Evolutionary conservation across 2,113 vertebrate genomes (phyloP).

Genomic region (Catharus minimus): DNA sequence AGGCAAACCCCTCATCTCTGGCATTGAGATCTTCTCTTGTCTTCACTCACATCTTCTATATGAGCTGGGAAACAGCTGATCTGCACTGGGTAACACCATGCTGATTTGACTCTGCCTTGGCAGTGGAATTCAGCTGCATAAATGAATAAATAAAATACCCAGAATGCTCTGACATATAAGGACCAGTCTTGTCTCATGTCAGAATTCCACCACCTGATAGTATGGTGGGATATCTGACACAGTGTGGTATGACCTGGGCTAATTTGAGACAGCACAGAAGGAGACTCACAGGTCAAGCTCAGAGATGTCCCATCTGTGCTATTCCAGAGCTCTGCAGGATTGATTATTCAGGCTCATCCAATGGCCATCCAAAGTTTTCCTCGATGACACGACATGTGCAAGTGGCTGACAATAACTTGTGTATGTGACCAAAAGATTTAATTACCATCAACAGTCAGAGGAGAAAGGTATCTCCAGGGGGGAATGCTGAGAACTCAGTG

Average conservation of each 20-base stretch:
- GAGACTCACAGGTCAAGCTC: neutral
- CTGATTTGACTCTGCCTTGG: neutral
- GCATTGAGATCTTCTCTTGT: neutral
- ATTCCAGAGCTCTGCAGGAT: neutral
- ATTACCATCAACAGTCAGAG: fast-evolving
- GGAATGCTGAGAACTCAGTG: neutral
- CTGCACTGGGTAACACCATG: neutral
- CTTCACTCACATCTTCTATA: neutral
- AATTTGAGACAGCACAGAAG: neutral
- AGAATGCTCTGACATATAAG: neutral
- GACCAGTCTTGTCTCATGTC: neutral
- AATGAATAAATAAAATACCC: neutral
- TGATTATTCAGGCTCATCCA: neutral
- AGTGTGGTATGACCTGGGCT: neutral
- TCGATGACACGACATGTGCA: fast-evolving
- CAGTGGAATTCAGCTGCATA: neutral
- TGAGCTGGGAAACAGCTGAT: neutral
- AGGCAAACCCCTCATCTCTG: neutral
- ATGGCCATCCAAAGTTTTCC: neutral
- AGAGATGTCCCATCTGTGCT: neutral
- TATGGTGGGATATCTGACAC: neutral
- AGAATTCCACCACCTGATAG: neutral
- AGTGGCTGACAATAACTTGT: neutral
- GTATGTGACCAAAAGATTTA: neutral
- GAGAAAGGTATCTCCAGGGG: neutral